A percentile compares a stretch with the other conserved stretches of the same genome.
Evolutionary conservation across 2,888 invertebrate species (phyloP).

Genomic region (Timema cristinae): DNA sequence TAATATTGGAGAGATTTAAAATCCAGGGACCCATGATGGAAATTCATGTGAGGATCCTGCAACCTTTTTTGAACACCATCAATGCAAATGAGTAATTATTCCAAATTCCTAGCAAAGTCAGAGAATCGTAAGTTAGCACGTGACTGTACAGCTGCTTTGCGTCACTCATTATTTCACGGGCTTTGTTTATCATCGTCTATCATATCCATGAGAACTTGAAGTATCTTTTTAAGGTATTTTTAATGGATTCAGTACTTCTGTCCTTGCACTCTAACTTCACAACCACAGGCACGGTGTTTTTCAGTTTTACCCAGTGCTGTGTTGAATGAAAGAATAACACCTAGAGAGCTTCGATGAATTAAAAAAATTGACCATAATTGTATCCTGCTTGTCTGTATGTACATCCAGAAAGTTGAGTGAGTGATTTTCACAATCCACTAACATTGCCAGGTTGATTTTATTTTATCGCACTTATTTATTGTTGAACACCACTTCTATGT

Average conservation of each 20-base stretch:
- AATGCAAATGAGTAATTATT: background rate
- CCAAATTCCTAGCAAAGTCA: background rate
- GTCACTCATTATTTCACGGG: background rate
- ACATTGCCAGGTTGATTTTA: no score
- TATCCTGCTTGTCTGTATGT: background rate
- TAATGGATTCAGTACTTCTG: background rate
- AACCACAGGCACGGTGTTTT: background rate
- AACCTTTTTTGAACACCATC: background rate
- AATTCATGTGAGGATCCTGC: background rate
- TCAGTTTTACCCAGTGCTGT: background rate
- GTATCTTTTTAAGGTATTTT: background rate
- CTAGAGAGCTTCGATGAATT: background rate
- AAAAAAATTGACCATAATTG: background rate
- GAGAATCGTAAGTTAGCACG: background rate
- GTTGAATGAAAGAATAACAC: background rate
- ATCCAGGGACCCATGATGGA: background rate
- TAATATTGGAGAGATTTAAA: background rate
- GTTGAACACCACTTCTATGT: no score
- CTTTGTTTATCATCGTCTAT: background rate
- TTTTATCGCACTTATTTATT: no score
- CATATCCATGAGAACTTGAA: background rate
- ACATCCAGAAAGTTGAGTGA: no score
- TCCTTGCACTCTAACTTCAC: background rate
- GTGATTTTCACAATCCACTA: no score
- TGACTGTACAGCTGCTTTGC: background rate